A percentile compares a stretch with the other conserved stretches of the same genome.
Evolutionary conservation across 2,797 vertebrate species (phyloP).

Genomic region (Manis javanica): DNA sequence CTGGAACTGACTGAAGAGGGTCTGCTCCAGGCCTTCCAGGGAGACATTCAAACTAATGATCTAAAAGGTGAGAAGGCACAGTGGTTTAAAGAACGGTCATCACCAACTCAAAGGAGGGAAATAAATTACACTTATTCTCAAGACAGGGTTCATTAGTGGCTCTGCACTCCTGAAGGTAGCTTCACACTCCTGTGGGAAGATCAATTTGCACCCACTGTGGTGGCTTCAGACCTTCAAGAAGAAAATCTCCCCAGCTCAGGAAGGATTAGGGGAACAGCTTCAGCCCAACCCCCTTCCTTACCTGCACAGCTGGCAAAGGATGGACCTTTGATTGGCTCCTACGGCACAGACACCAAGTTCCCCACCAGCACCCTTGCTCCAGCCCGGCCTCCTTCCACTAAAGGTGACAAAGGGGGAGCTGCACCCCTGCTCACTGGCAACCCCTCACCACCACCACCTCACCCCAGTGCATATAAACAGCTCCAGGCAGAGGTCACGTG

Average conservation of each 20-base stretch:
- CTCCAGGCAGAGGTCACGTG: background rate
- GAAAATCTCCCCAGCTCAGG: background rate
- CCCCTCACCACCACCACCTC: background rate
- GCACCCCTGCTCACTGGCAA: background rate
- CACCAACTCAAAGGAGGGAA: conserved; percentile 10
- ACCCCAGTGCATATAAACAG: too few species aligned
- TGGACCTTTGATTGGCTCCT: background rate
- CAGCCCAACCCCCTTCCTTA: background rate
- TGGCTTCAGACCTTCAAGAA: conserved; percentile 21
- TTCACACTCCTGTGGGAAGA: conserved; percentile 56
- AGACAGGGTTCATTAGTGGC: conserved; percentile 37
- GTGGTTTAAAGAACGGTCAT: conserved; percentile 40
- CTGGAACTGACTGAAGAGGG: background rate
- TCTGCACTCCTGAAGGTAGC: background rate
- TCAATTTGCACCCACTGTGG: conserved; percentile 27
- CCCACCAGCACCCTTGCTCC: too few species aligned
- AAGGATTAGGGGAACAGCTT: background rate
- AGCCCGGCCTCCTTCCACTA: background rate
- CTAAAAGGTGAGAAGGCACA: conserved; percentile 76
- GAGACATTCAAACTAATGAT: background rate
- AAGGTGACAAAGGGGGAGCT: background rate
- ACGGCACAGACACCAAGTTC: background rate
- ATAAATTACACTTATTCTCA: conserved; percentile 53
- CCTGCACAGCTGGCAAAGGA: background rate
- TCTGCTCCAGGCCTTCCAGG: background rate